phyloP scores from a whole-genome alignment of 2,888 invertebrate genomes.

The Dasypogon diadema region DNA sequence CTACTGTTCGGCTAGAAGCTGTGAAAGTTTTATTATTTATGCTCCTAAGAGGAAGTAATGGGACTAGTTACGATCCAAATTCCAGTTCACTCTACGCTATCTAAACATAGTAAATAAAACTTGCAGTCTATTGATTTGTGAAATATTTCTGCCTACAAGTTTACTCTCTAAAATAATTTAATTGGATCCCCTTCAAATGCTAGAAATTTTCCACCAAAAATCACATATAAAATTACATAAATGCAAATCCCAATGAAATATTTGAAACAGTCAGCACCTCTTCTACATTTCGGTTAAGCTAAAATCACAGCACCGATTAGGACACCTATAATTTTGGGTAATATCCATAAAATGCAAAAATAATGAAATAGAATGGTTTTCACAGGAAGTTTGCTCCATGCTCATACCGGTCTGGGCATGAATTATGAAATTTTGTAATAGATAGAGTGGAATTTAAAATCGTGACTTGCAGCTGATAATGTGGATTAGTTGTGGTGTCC shows the following conservation, averaged over 20 bases:
- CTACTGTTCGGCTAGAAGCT: too few relatives aligned
- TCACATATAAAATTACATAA: too few relatives aligned
- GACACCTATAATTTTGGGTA: neutral
- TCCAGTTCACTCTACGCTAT: too few relatives aligned
- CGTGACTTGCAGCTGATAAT: neutral
- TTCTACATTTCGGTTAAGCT: neutral
- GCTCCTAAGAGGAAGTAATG: too few relatives aligned
- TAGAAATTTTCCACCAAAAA: too few relatives aligned
- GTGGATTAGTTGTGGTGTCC: neutral
- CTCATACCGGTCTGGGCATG: neutral
- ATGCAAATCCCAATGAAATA: neutral
- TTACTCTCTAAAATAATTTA: too few relatives aligned
- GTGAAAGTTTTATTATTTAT: too few relatives aligned
- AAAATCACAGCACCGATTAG: neutral
- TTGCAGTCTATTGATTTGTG: too few relatives aligned
- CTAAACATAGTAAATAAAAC: too few relatives aligned
- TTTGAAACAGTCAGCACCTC: neutral
- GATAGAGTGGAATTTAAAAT: slow-evolving; percentile 8
- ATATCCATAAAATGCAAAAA: slow-evolving; percentile 13
- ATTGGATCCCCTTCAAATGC: too few relatives aligned
- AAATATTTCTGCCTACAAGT: too few relatives aligned
- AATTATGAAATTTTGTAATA: slow-evolving; percentile 16
- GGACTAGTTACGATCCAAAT: too few relatives aligned
- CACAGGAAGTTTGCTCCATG: neutral
- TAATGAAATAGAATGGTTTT: slow-evolving; percentile 14